Base-by-base conservation (phyloP, 1,140 invertebrate genomes). In the Acromyrmex charruanus region DNA sequence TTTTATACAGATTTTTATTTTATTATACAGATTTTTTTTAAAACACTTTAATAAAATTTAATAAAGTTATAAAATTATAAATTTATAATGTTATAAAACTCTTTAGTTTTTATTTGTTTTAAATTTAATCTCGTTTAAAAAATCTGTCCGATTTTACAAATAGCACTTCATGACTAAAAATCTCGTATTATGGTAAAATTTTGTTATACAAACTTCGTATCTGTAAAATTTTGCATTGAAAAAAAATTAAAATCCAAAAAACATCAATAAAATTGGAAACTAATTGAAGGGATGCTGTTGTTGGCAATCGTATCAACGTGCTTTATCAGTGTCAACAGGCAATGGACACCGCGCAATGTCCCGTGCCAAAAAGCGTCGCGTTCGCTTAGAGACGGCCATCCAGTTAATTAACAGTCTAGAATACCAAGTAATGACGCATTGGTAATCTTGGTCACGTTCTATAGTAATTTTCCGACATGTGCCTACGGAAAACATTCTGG, bases 401-500 rank as follows among this genome's bases (percentile, higher is more conserved):
- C 80, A 75, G 68, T 75, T 84, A 84, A 84, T 84, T 84, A 81
- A 53, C 66, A 72, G 77, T 71, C 65, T 55, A 77, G 35, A 35
- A 16, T 63, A 74, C 71, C 68, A 51, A 74, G 25, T 71, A 58
- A 81, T 55, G 55, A 58, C 7, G 21, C 66, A 74, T 44, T 59
- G 25, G 25, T 12, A 18, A 82, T 61, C 44, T 84, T 51, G 44
- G 39, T 51, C 55, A 25, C 55, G 35, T 44, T 39, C 31, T 55
- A 68, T 68, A 14, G 18, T 61, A 84, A 84, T 84, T 21, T 63
- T 84, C 59, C 69, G 80, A 84, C 69, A 84, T 55, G 44, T 84
- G 69, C 55, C n/a, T 21, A 44, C 39, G 18, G 14, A 66, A 44
- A 12, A 61, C 61, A 21, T 35, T 61, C 55, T 63, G 58, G 39